Base-by-base conservation (phyloP, 2,797 vertebrate genomes). In the Gymnothorax reevesii region DNA sequence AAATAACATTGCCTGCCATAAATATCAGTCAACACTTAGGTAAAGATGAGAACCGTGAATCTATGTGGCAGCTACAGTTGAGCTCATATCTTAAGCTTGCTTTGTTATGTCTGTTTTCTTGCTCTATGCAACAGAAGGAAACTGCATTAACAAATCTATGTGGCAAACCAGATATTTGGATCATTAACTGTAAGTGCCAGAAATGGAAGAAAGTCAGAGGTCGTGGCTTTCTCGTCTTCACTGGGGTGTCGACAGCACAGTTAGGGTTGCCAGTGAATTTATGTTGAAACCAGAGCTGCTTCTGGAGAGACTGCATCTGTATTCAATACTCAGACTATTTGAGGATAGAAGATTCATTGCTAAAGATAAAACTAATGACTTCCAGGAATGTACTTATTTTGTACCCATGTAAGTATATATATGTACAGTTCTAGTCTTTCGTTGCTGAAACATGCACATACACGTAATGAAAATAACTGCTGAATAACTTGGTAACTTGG, bases 221-320 rank as follows among this genome's bases (percentile, higher is more conserved):
- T 79, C 60, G 85, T 27, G 49, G 64, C 13, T 8, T 85, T 88
- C 83, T 87, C 52, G 82, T 71, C 42, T n/a, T 83, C n/a, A 83
- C 57, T 55, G 52, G 22, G 2, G 62, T 85, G 71, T 54, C 87
- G 83, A 89, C 83, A 79, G 73, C n/a, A 27, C n/a, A 25, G 49
- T n/a, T 55, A 75, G 54, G 79, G 57, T 59, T 79, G 42, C 49
- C 69, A 85, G 52, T 87, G 86, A 66, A 88, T 87, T 89, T 88
- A 87, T 82, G 60, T 59, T 42, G 71, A 83, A 87, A 88, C 83
- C 85, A 62, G 62, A 86, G 89, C 84, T 10, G 13, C 7, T 49
- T 2, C 13, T 22, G 9, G 17, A 12, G 4, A 89, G 89, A 88
- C 86, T 64, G 89, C 83, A 89, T 90, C 71, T 89, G 85, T 84